Conservation (phyloP, 2,888 invertebrate species). For the Antheraea assamensis region DNA sequence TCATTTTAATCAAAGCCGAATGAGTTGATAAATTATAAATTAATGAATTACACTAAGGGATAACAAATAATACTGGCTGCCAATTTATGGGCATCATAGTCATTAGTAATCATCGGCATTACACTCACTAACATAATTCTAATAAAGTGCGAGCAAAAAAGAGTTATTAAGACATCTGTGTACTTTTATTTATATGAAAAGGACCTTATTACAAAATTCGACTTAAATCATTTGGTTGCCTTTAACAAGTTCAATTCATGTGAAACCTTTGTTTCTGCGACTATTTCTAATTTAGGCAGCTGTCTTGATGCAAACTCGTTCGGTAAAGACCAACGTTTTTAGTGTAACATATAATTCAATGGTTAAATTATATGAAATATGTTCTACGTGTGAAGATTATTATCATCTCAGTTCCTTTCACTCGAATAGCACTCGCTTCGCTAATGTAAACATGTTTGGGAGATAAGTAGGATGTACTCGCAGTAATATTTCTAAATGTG, state of each 20-base stretch:
- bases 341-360: not conserved
- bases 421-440: not conserved
- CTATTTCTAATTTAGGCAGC: no score
- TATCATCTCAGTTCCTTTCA: constrained; percentile 5
- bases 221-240: no score
- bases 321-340: not conserved
- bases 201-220: no score
- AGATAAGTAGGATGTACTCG: not conserved
- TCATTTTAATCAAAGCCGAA: no score
- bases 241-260: no score
- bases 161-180: not conserved
- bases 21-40: no score
- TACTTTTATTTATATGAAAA: not conserved
- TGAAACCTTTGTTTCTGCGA: no score
- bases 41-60: no score
- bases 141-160: not conserved
- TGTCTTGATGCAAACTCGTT: not conserved
- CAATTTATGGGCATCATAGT: not conserved
- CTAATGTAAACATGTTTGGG: not conserved
- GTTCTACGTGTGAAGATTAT: not conserved
- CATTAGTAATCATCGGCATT: not conserved
- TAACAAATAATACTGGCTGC: no score
- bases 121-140: not conserved
- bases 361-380: not conserved
- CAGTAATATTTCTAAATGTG: not conserved